Conservation (phyloP, 2,888 invertebrate species). For the Parapristionchus giblindavisi region DNA sequence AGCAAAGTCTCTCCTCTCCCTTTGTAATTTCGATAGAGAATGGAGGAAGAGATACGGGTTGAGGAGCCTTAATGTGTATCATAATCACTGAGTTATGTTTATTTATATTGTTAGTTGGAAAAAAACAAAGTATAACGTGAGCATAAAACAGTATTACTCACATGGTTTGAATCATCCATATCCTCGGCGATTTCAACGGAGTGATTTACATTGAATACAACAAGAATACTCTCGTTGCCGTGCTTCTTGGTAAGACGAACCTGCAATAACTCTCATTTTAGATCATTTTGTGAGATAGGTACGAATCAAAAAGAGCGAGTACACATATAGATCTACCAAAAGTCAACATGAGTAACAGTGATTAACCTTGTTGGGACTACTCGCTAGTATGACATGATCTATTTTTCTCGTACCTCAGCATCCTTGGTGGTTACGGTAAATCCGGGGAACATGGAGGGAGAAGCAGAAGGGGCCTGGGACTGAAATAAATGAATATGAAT, state of each 20-base stretch:
- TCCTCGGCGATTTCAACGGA: slow-evolving; percentile 83
- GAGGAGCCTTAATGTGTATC: slow-evolving; percentile 50
- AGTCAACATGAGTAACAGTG: no score
- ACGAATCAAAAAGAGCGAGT: no score
- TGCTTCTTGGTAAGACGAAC: slow-evolving; percentile 78
- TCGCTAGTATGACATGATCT: no score
- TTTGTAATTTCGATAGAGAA: slow-evolving; percentile 87
- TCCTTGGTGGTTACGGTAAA: slow-evolving; percentile 83
- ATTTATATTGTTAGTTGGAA: no score
- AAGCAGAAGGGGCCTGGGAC: slow-evolving; percentile 26
- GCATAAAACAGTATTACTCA: neutral
- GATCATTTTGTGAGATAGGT: neutral
- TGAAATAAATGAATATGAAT: neutral
- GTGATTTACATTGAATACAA: slow-evolving; percentile 91
- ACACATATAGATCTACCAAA: no score
- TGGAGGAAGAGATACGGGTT: slow-evolving; percentile 82
- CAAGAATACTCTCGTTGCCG: slow-evolving; percentile 80
- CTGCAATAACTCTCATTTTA: no score
- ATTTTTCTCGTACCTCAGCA: slow-evolving; percentile 75
- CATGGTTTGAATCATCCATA: slow-evolving; percentile 43
- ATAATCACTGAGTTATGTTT: no score
- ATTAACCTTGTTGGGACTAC: no score
- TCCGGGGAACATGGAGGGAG: slow-evolving; percentile 80
- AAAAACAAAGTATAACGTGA: neutral
- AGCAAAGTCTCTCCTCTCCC: slow-evolving; percentile 75